These are phyloP conservation scores for Gonioctena quinquepunctata DNA, from an alignment of 1,140 invertebrate genomes.

Conservation along the genomic window DNA sequence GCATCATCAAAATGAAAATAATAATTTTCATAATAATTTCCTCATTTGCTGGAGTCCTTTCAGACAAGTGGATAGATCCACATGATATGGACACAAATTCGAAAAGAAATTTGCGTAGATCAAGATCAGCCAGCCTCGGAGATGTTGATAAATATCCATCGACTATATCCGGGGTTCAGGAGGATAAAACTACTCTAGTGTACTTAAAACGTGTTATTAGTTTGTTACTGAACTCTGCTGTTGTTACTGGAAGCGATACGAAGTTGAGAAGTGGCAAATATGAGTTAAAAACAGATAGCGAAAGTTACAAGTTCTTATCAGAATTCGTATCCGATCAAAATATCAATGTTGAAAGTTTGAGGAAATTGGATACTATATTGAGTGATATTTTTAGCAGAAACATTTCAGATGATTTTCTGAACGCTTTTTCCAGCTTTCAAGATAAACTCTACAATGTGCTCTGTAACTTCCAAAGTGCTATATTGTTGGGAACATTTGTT, in stretches of 20 bases:
- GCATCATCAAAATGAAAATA: not conserved
- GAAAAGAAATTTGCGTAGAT: slow-evolving; percentile 17
- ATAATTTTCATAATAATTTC: not conserved
- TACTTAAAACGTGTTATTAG: slow-evolving; percentile 24
- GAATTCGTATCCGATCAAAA: slow-evolving; percentile 19
- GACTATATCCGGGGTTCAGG: not conserved
- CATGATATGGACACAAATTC: slow-evolving; percentile 31
- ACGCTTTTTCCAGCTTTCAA: slow-evolving; percentile 5
- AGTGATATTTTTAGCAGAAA: slow-evolving; percentile 23
- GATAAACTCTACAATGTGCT: slow-evolving; percentile 9
- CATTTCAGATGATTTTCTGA: slow-evolving; percentile 13
- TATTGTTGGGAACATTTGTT: not conserved
- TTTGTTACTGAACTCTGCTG: slow-evolving; percentile 18
- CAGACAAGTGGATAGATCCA: slow-evolving; percentile 25
- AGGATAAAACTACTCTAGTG: not conserved
- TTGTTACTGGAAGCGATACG: slow-evolving; percentile 13
- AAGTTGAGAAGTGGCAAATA: slow-evolving; percentile 19
- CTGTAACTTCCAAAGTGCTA: not conserved
- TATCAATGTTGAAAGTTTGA: slow-evolving; percentile 17
- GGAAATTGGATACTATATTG: slow-evolving; percentile 28
- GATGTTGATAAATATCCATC: not conserved
- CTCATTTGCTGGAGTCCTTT: not conserved
- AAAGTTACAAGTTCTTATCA: slow-evolving; percentile 23
- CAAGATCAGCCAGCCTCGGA: not conserved
- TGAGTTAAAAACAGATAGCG: slow-evolving; percentile 16